phyloP scores from a whole-genome alignment of 2,113 vertebrate genomes.

The Malurus alboscapulatus region DNA sequence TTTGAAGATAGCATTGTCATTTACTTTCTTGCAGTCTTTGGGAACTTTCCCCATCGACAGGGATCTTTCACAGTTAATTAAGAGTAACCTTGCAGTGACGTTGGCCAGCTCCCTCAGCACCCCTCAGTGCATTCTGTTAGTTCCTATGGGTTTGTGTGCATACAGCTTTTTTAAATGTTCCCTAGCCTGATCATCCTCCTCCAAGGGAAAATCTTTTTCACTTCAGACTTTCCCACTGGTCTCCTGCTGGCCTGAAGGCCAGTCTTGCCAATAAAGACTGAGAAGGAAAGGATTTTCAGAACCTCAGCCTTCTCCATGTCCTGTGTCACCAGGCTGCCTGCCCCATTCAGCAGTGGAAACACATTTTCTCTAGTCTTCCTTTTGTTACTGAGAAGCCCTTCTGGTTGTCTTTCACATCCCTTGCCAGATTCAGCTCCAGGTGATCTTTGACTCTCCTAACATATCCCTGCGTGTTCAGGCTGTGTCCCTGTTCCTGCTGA shows the following conservation, averaged over 20 bases:
- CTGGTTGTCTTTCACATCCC: background rate
- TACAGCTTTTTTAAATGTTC: background rate
- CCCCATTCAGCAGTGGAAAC: background rate
- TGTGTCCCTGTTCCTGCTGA: background rate
- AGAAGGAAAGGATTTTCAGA: background rate
- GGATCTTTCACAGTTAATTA: background rate
- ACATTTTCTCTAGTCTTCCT: background rate
- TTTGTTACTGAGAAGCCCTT: background rate
- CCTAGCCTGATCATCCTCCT: background rate
- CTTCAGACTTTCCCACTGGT: background rate
- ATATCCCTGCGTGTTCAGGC: background rate
- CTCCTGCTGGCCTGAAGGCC: background rate
- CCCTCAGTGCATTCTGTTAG: rapidly evolving
- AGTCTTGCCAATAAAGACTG: background rate
- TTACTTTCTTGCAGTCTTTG: background rate
- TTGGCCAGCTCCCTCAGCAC: background rate
- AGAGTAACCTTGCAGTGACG: background rate
- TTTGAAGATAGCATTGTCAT: background rate
- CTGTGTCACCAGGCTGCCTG: background rate
- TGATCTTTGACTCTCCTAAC: background rate
- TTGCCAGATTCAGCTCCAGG: background rate
- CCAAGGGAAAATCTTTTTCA: background rate
- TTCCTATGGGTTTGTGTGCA: background rate
- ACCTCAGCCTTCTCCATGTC: background rate
- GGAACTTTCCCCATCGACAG: background rate